A percentile compares a stretch with the other conserved stretches of the same genome.
These are phyloP conservation scores for Drosophila flavopinicola DNA, from an alignment of 2,888 invertebrate species.

Conservation along the genomic window DNA sequence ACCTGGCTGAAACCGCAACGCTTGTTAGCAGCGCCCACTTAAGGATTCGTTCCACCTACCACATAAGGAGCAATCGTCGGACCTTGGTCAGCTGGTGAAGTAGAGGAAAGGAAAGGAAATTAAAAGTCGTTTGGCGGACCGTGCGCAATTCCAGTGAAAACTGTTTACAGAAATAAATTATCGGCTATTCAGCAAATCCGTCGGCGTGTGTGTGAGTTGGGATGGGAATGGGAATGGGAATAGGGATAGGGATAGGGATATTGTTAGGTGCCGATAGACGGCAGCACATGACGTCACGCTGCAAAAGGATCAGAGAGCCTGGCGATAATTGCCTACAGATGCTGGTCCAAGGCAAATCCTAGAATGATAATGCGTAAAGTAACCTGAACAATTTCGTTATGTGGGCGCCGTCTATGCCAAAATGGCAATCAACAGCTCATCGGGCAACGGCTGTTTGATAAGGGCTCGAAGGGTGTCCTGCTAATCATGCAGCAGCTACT, in stretches of 20 bases:
- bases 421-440: conserved; percentile 68
- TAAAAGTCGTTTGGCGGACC: conserved; percentile 32
- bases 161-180: conserved; percentile 81
- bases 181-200: conserved; percentile 62
- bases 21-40: conserved; percentile 77
- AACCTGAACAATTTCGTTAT: conserved; percentile 47
- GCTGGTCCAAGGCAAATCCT: conserved; percentile 61
- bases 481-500: conserved; percentile 35
- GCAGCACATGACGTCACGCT: conserved; percentile 72
- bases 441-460: conserved; percentile 64
- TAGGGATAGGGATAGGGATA: conserved; percentile 6
- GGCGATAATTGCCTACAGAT: conserved; percentile 71
- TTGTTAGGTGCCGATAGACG: conserved; percentile 50
- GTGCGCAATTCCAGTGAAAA: conserved; percentile 69
- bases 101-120: conserved; percentile 27
- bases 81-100: conserved; percentile 73
- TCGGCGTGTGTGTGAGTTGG: conserved; percentile 25
- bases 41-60: conserved; percentile 71
- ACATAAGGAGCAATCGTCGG: conserved; percentile 23
- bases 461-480: conserved; percentile 56
- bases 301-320: conserved; percentile 50
- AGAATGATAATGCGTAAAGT: conserved; percentile 78
- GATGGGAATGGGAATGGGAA: conserved; percentile 10
- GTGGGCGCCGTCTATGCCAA: conserved; percentile 56
- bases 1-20: conserved; percentile 20